Evolutionary conservation across 2,797 vertebrate genomes (phyloP), one percentile per base, ranked within the genome.

Genomic region (Premnoplex brunnescens): DNA sequence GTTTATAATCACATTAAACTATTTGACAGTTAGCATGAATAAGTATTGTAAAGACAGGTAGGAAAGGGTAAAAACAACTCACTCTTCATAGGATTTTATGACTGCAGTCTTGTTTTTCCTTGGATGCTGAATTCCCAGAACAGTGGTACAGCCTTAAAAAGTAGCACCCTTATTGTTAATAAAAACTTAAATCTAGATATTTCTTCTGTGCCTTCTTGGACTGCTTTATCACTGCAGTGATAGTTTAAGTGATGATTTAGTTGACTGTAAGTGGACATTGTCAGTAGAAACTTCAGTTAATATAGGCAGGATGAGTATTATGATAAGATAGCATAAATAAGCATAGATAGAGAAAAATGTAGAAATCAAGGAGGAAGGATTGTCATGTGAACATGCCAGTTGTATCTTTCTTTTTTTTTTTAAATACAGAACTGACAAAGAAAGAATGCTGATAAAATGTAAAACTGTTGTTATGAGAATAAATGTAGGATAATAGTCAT

Each of bases 1-100:
- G 91, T 95, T 96, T 96, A 80, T 89, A 96, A 93, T 95, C 87
- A 86, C 87, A 58, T 89, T 95, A 87, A 93, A 89, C 82, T 81
- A 34, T 91, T 80, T 8, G 26, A 90, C 73, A 87, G 91, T 80
- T 95, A 74, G 80, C 75, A 43, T 64, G 52, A 89, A 28, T 85
- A 60, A 85, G 46, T 39, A 80, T 39, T 91, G 34, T 59, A 93
- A 92, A 90, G 82, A 77, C 85, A 95, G 91, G 88, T 95, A 94
- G 72, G 28, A 83, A 89, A 37, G 64, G 34, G 19, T n/a, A 72
- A 88, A 95, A 83, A 20, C 60, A 64, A 21, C 68, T 89, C 37
- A 8, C n/a, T 96, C 52, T 64, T 94, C 49, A 18, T 43, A 66
- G 34, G 69, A 85, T 89, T 94, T 95, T 84, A 60, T 84, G 78